Evolutionary conservation across 2,888 invertebrate genomes (phyloP), one percentile per base, ranked within the genome.

Genomic region (Apodemia duryi): DNA sequence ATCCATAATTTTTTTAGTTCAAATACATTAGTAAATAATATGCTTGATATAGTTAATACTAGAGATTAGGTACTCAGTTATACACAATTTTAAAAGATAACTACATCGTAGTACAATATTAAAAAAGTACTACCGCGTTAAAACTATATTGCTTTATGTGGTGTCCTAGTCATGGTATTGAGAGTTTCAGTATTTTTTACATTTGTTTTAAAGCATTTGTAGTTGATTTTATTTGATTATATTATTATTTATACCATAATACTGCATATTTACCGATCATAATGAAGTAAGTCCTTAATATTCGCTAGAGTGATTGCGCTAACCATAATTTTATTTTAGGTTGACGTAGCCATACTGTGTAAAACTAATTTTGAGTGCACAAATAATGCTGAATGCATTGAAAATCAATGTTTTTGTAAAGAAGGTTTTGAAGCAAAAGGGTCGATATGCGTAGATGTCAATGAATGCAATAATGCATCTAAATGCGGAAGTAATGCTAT

Each of bases 351-450:
- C 72, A 96, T 96, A 60, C 87, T 96, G 49, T 98, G 98, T 80
- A 95, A 95, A 87, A 94, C 95, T 1, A 97, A 97, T 81, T 98
- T 97, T 77, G 97, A 98, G 81, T 98, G 98, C 82, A 97, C 97
- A 49, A 97, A 97, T 84, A 97, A 98, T 80, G 97, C 97, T 1
- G 97, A 97, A 86, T 98, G 98, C 80, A 94, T 96, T 70, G 96
- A 97, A 78, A 95, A 94, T 70, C 97, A 97, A 86, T 98, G 98
- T 81, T 97, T 96, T 91, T 97, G 98, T 80, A 95, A 97, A 84
- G 95, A 96, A 73, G 97, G 98, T 28, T 98, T 98, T 80, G 93
- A 95, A 68, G 95, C 97, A 0, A 94, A 94, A 73, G 96, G 95
- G 54, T 95, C 97, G 1, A 93, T 94, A 71, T 97, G 97, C 78